These are phyloP conservation scores for Schizotus pectinicornis DNA, from an alignment of 2,888 invertebrate species.

Conservation along the genomic window DNA sequence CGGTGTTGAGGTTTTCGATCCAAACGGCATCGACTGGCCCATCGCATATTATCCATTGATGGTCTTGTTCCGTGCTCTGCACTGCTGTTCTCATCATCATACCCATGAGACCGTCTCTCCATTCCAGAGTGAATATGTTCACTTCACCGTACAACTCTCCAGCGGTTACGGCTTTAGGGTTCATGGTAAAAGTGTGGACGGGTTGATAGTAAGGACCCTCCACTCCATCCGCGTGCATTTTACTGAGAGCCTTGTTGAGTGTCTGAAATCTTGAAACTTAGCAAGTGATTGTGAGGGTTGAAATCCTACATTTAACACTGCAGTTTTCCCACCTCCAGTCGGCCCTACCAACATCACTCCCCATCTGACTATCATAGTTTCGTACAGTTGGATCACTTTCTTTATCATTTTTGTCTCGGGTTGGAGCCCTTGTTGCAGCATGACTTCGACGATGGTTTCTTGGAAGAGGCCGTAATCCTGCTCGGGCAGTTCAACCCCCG, in stretches of 20 bases:
- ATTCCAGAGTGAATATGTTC: slow-evolving; percentile 82
- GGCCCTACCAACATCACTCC: slow-evolving; percentile 93
- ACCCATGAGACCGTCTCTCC: slow-evolving; percentile 88
- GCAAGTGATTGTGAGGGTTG: slow-evolving; percentile 2
- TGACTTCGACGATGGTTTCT: slow-evolving; percentile 64
- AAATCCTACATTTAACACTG: slow-evolving; percentile 69
- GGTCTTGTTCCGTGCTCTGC: slow-evolving; percentile 67
- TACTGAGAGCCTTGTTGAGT: slow-evolving; percentile 71
- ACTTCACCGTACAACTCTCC: slow-evolving; percentile 90
- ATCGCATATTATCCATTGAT: slow-evolving; percentile 92
- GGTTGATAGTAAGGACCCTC: slow-evolving; percentile 69
- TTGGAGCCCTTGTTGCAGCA: slow-evolving; percentile 69
- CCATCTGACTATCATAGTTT: slow-evolving; percentile 90
- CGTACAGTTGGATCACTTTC: slow-evolving; percentile 85
- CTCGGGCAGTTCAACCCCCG: slow-evolving; percentile 78
- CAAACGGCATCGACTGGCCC: slow-evolving; percentile 93
- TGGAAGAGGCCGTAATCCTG: slow-evolving; percentile 81
- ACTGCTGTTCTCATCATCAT: slow-evolving; percentile 68
- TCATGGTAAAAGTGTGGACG: slow-evolving; percentile 80
- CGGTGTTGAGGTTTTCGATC: slow-evolving; percentile 95
- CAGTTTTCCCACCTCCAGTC: slow-evolving; percentile 86
- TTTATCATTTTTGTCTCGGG: slow-evolving; percentile 69
- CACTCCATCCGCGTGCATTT: slow-evolving; percentile 67
- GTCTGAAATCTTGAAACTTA: slow-evolving; percentile 60
- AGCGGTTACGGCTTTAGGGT: slow-evolving; percentile 87